Percentiles rank a stretch among this genome's conserved stretches.
Conservation (phyloP, 1,140 invertebrate species). For the Drosophila sechellia region DNA sequence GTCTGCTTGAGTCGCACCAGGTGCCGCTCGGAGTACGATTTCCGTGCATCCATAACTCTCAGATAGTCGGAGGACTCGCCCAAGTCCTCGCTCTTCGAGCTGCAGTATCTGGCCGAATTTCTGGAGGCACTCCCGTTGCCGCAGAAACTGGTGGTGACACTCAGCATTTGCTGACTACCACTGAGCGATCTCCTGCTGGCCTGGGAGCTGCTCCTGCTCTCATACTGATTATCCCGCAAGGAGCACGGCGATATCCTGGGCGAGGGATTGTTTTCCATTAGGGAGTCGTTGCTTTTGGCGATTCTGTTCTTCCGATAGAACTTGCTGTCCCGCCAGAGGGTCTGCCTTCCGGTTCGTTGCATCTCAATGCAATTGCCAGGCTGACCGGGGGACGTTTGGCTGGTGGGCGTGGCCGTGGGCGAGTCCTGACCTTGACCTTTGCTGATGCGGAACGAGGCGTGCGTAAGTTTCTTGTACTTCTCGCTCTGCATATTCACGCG, state of each 20-base stretch:
- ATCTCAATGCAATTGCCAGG: slow-evolving; percentile 58
- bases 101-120: slow-evolving; percentile 66
- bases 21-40: slow-evolving; percentile 81
- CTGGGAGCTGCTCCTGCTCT: slow-evolving; percentile 68
- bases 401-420: slow-evolving; percentile 43
- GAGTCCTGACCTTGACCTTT: slow-evolving; percentile 65
- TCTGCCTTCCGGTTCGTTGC: slow-evolving; percentile 70
- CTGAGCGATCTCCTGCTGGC: slow-evolving; percentile 65
- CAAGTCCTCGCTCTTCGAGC: slow-evolving; percentile 81
- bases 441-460: slow-evolving; percentile 81
- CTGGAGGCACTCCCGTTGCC: slow-evolving; percentile 34
- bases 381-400: slow-evolving; percentile 55
- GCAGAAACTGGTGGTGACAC: slow-evolving; percentile 78
- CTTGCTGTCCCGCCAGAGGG: slow-evolving; percentile 82
- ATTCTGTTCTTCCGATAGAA: slow-evolving; percentile 84
- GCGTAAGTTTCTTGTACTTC: slow-evolving; percentile 83
- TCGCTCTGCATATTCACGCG: slow-evolving; percentile 82
- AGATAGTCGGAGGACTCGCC: slow-evolving; percentile 74
- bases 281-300: slow-evolving; percentile 83
- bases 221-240: slow-evolving; percentile 78
- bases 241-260: slow-evolving; percentile 73
- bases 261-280: slow-evolving; percentile 79
- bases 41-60: slow-evolving; percentile 77
- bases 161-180: slow-evolving; percentile 72
- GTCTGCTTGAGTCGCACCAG: slow-evolving; percentile 81